Base-by-base conservation (phyloP, 92 coral and sea anemone genomes). In the Heteractis magnifica region DNA sequence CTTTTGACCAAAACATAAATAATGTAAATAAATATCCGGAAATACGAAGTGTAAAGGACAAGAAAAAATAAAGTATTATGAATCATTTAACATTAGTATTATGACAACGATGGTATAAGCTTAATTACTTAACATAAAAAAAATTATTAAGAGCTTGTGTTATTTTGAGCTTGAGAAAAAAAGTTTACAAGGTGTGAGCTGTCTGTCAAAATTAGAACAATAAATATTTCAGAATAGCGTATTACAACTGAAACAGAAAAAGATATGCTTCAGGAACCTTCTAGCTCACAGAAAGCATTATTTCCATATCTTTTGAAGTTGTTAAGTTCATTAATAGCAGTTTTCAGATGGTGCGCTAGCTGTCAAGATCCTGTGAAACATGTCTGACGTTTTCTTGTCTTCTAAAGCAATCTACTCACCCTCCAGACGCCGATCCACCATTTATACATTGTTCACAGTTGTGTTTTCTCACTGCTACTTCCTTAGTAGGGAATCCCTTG, bases 401-500 rank as follows among this genome's bases (percentile, higher is more conserved):
- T 58, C 8, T 18, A 6, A 64, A 48, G 58, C 49, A 53, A 49
- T 68, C 15, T 65, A 84, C 95, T 91, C 82, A 93, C 96, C 92
- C 87, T 75, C 85, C 88, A 19, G 90, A 77, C 62, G 87, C 82
- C 56, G 89, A 76, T 82, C 94, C 88, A 64, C 87, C 88, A 87
- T 85, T 90, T 59, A 75, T 84, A 65, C 94, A 89, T 65, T 92
- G 92, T 52, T 91, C 95, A 83, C 98, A 89, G 65, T 87, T 89
- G 15, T 90, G 72, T 82, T 84, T 90, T 68, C 93, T 90, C 41
- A 84, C 76, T 18, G 79, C 92, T 26, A 80, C 90, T 64, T 89
- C 91, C 89, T 94, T 96, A 6, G 96, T 92, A 55, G 98, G 93
- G 77, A 92, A 88, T 71, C 94, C 92, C 86, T 92, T 91, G 80